phyloP scores from a whole-genome alignment of 2,888 invertebrate species.

The Chymomyza caudatula region DNA sequence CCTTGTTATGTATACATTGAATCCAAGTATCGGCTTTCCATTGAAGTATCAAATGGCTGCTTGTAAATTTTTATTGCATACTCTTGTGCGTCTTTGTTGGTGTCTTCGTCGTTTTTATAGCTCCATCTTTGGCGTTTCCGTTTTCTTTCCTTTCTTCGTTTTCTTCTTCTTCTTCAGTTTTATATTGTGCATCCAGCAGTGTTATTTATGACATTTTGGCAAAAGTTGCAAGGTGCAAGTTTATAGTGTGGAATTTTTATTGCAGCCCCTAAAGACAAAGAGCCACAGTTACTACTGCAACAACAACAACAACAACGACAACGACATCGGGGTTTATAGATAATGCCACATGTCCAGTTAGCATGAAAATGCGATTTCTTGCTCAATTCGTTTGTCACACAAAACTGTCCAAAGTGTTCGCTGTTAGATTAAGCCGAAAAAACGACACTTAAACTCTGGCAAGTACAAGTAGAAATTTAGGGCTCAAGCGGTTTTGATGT shows the following conservation, averaged over 20 bases:
- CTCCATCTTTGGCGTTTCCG: constrained; percentile 3
- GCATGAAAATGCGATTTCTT: background rate
- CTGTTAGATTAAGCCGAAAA: background rate
- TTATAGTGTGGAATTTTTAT: constrained; percentile 66
- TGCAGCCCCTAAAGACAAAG: constrained; percentile 14
- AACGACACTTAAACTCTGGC: background rate
- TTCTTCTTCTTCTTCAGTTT: constrained; percentile 15
- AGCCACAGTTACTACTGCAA: too few relatives aligned
- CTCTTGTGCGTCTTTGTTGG: constrained; percentile 52
- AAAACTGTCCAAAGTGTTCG: background rate
- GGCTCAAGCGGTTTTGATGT: too few relatives aligned
- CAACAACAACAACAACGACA: background rate
- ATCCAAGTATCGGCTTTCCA: constrained; percentile 3
- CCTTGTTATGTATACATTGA: background rate
- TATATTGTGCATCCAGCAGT: constrained; percentile 39
- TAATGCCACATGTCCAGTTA: background rate
- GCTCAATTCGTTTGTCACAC: background rate
- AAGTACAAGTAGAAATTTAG: too few relatives aligned
- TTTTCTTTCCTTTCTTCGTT: too few relatives aligned
- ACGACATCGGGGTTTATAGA: background rate
- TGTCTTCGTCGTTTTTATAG: constrained; percentile 10
- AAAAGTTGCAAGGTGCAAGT: constrained; percentile 72
- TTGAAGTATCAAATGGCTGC: constrained; percentile 41
- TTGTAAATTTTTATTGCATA: constrained; percentile 69
- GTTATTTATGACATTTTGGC: constrained; percentile 65